Base-by-base conservation (phyloP, 2,888 invertebrate species). In the Cheilosia pagana region DNA sequence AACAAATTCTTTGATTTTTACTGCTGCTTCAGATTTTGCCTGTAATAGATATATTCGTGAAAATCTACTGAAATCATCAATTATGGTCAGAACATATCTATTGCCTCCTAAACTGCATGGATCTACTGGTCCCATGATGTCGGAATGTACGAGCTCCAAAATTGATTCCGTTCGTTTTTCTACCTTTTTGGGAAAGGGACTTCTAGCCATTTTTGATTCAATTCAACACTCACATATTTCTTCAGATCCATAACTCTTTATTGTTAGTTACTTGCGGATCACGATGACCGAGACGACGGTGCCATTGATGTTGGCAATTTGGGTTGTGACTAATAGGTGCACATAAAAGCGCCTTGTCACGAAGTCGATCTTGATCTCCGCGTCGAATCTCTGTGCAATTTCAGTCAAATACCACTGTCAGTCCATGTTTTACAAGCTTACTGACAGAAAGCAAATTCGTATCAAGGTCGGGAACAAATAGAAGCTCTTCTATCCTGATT, bases 51-150 rank as follows among this genome's bases (percentile, higher is more conserved):
- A 50, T 23, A 50, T 50, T 50, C 14, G 19, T 10, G 7, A 50
- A 50, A 50, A 50, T 50, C 50, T 50, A 12, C 50, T 50, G 12
- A 21, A 50, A 50, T 50, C 50, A 50, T 50, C 23, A 23, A 50
- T 50, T 50, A 50, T 6, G 21, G 21, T 50, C 50, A 50, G 19
- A 14, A 52, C n/a, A 21, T 52, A 52, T 52, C n/a, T 52, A 16
- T 52, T 52, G 23, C 50, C 23, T 50, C 50, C 50, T 8, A 45
- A 6, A 8, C 45, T 45, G 1, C 16, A 23, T 23, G 23, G 23
- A 3, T 23, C 23, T 23, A 50, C 50, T 28, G 28, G 52, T 52
- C 52, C 28, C 52, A 52, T 52, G 28, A 52, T 52, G 5, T 52
- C 52, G 12, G 52, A 52, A 25, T 52, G 52, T 25, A 52, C n/a